Evolutionary conservation across 1,140 invertebrate genomes (phyloP).

Genomic region (Metaphire vulgaris): DNA sequence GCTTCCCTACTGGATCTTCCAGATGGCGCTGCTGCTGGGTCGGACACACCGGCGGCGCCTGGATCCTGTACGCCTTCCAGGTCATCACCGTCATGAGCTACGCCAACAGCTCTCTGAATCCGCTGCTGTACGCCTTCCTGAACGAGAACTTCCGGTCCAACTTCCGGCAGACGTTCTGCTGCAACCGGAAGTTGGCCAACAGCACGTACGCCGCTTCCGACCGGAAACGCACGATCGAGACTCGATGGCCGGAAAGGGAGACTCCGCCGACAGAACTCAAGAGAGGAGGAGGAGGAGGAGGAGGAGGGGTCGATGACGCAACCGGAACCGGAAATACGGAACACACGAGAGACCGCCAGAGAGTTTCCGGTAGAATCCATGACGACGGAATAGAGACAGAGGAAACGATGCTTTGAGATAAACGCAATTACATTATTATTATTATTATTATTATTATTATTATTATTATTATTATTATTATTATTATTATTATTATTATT

Average conservation of each 20-base stretch:
- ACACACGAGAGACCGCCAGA: too few species aligned
- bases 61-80: not conserved
- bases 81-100: not conserved
- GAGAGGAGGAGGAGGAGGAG: too few species aligned
- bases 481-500: too few species aligned
- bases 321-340: too few species aligned
- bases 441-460: too few species aligned
- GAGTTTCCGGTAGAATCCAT: too few species aligned
- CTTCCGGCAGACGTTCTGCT: not conserved
- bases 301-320: too few species aligned
- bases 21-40: constrained; percentile 46
- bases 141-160: not conserved
- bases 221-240: not conserved
- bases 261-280: too few species aligned
- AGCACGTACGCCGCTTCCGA: not conserved
- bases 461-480: too few species aligned
- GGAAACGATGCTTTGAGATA: too few species aligned
- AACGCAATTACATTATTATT: too few species aligned
- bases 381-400: too few species aligned
- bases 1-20: constrained; percentile 89
- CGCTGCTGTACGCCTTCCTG: not conserved
- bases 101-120: not conserved
- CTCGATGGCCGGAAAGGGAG: not conserved
- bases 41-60: not conserved
- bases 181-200: not conserved